Conservation (phyloP, 2,888 invertebrate species). For the Epinotia demarniana region DNA sequence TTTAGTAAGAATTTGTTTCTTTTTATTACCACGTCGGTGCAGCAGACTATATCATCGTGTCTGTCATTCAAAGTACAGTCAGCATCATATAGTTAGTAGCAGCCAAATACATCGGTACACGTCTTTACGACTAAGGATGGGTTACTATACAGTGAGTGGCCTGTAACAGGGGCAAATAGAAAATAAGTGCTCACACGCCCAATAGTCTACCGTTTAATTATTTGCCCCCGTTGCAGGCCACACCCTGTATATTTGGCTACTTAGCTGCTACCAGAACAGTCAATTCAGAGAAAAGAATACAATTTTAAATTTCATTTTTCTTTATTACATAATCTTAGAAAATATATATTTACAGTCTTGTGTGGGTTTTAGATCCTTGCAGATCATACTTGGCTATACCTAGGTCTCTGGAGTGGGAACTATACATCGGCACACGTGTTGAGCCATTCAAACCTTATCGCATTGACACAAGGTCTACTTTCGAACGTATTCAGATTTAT, state of each 20-base stretch:
- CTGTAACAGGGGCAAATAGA: no score
- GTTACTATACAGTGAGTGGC: no score
- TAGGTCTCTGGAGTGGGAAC: conserved; percentile 5
- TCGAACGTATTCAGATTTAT: not conserved
- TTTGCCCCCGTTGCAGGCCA: no score
- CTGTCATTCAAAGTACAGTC: no score
- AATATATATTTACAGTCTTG: conserved; percentile 44
- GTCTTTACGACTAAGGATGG: no score
- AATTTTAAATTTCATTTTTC: conserved; percentile 5
- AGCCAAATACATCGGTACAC: no score
- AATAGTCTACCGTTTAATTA: no score
- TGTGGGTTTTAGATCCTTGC: conserved; percentile 35
- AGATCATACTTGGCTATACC: conserved; percentile 30
- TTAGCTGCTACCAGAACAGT: no score
- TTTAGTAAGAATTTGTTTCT: conserved; percentile 1
- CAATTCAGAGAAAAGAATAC: not conserved
- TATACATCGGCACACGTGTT: conserved; percentile 2
- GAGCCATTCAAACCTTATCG: conserved; percentile 2
- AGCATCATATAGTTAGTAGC: no score
- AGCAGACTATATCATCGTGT: no score
- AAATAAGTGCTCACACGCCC: no score
- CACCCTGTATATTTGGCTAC: no score
- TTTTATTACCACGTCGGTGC: not conserved
- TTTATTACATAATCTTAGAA: conserved; percentile 34
- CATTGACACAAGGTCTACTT: not conserved